A percentile compares a stretch with the other conserved stretches of the same genome.
Evolutionary conservation across 1,140 invertebrate genomes (phyloP).

Genomic region (Leucophenga varia): DNA sequence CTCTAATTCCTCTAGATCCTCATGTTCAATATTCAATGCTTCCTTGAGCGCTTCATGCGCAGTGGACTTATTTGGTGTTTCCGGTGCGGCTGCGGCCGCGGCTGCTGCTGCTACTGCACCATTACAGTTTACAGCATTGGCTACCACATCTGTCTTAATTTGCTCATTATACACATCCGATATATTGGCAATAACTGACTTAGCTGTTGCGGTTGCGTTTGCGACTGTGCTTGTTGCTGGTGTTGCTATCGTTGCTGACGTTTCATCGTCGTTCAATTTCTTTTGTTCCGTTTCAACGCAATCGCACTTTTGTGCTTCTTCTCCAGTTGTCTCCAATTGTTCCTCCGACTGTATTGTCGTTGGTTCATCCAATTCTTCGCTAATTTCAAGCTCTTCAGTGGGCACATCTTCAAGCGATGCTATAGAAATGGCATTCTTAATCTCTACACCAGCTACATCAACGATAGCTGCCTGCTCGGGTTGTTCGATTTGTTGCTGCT

Average conservation of each 20-base stretch:
- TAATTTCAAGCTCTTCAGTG: slow-evolving; percentile 19
- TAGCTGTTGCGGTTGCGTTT: slow-evolving; percentile 13
- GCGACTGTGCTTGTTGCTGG: neutral
- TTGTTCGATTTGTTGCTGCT: slow-evolving; percentile 8
- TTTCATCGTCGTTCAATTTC: neutral
- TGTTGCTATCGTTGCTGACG: slow-evolving; percentile 41
- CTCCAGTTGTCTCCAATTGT: slow-evolving; percentile 9
- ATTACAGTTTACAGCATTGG: slow-evolving; percentile 42
- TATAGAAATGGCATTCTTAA: slow-evolving; percentile 32
- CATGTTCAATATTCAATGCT: slow-evolving; percentile 34
- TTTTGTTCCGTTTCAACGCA: slow-evolving; percentile 7
- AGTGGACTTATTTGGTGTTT: slow-evolving; percentile 13
- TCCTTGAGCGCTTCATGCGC: slow-evolving; percentile 34
- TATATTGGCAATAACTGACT: slow-evolving; percentile 49
- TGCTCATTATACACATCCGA: slow-evolving; percentile 56
- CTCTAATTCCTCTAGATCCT: slow-evolving; percentile 58
- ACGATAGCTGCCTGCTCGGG: slow-evolving; percentile 9
- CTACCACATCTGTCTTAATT: slow-evolving; percentile 42
- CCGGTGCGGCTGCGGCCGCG: neutral
- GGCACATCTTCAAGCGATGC: slow-evolving; percentile 50
- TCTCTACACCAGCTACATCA: too few relatives aligned
- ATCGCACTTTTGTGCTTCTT: slow-evolving; percentile 9
- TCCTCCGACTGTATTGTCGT: neutral
- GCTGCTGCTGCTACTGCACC: slow-evolving; percentile 27
- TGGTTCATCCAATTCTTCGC: slow-evolving; percentile 4